These are phyloP conservation scores for Trachymyrmex cornetzi DNA, from an alignment of 1,140 invertebrate species.

Conservation along the genomic window DNA sequence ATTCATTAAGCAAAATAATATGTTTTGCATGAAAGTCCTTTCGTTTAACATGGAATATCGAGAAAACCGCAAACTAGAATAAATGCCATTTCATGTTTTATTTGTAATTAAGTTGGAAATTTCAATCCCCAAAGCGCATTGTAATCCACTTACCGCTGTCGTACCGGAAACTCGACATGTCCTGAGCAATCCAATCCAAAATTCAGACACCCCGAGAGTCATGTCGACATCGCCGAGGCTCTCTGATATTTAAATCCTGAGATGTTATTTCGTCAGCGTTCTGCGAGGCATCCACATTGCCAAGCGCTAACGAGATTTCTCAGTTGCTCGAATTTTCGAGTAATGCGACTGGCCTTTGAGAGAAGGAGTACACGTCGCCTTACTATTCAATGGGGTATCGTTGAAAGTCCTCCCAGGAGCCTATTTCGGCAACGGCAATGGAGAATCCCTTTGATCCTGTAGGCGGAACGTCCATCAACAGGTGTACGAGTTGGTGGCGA, in stretches of 20 bases:
- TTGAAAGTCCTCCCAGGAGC: slow-evolving; percentile 59
- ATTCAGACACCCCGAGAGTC: slow-evolving; percentile 48
- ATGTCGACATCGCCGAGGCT: slow-evolving; percentile 3
- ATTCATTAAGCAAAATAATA: not conserved
- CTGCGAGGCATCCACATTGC: slow-evolving; percentile 10
- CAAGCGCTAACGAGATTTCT: slow-evolving; percentile 65
- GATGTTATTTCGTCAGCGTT: slow-evolving; percentile 46
- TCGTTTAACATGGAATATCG: not conserved
- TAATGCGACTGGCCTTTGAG: slow-evolving; percentile 58
- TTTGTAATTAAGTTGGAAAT: slow-evolving; percentile 29
- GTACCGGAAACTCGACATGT: not conserved
- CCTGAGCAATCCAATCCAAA: slow-evolving; percentile 37
- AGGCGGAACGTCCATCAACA: slow-evolving; percentile 80
- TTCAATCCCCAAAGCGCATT: slow-evolving; percentile 38
- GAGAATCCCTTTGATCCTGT: slow-evolving; percentile 79
- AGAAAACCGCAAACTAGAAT: not conserved
- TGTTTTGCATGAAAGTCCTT: not conserved
- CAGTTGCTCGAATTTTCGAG: slow-evolving; percentile 57
- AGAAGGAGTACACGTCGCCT: slow-evolving; percentile 20
- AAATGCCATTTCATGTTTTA: slow-evolving; percentile 12
- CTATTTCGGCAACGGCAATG: slow-evolving; percentile 43
- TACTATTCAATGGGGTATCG: slow-evolving; percentile 22
- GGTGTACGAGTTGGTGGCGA: slow-evolving; percentile 77
- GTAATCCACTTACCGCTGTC: slow-evolving; percentile 45
- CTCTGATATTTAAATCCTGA: slow-evolving; percentile 61